Base-by-base conservation (phyloP, 2,888 invertebrate genomes). In the Nomada fabriciana region DNA sequence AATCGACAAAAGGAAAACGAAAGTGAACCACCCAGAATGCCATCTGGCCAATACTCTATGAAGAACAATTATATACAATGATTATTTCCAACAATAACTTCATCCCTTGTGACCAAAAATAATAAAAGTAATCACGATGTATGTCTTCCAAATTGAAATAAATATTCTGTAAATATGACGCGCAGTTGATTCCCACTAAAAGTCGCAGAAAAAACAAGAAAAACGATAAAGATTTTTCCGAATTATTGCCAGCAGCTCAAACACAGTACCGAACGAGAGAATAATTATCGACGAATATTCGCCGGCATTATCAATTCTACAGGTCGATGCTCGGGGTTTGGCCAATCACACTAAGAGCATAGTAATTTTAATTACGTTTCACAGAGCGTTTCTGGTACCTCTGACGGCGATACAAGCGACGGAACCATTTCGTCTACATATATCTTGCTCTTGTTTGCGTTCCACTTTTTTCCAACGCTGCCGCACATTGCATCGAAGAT, bases 401-500 rank as follows among this genome's bases (percentile, higher is more conserved):
- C 65, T 47, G 23, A 29, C 10, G 50, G 7, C 15, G 25, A 52
- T 15, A 52, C 13, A 20, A 69, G 1, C 43, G 64, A 43, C 10
- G 83, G 53, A 15, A 80, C 76, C 18, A 70, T 64, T 42, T 77
- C 85, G 60, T 85, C 75, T 52, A 89, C 85, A 60, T 86, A 77
- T 84, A 88, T 88, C 25, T 80, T 84, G 67, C 85, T 70, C 57
- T 52, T 83, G 36, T 76, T 84, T 36, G 84, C 75, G 61, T 82
- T 82, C 82, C 87, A 90, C 82, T 88, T 89, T 29, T 80, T 85
- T 36, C 73, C 67, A 20, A 88, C 80, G 20, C 80, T 67, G 42
- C 86, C 84, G 65, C 91, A 91, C 36, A 90, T 68, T 2, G 87
- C 64, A 25, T 83, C 82, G 23, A 87, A 85, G 20, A 90, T 70